phyloP scores from a whole-genome alignment of 2,888 invertebrate species.

The Petrophora chlorosata region DNA sequence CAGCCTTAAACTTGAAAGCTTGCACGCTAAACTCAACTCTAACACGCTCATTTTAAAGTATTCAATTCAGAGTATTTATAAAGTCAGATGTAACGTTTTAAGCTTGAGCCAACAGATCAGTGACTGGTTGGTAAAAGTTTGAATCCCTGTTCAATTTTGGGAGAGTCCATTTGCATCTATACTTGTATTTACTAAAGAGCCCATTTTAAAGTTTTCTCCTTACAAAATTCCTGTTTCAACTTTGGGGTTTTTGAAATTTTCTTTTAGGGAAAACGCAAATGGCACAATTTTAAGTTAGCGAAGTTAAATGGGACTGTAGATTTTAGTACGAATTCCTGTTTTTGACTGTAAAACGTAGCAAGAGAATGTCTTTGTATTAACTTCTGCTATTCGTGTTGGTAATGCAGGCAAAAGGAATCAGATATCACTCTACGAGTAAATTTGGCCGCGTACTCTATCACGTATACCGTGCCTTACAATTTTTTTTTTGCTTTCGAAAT shows the following conservation, averaged over 20 bases:
- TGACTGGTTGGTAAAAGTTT: constrained; percentile 67
- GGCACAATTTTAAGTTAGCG: constrained; percentile 15
- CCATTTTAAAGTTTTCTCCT: constrained; percentile 43
- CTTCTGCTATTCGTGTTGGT: too few species aligned
- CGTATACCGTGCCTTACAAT: too few species aligned
- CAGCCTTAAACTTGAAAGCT: constrained; percentile 23
- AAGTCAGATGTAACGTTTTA: constrained; percentile 23
- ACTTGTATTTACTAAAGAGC: constrained; percentile 36
- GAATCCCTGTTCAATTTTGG: constrained; percentile 68
- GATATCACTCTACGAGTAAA: too few species aligned
- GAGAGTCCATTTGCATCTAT: constrained; percentile 71
- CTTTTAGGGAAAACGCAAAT: constrained; percentile 25
- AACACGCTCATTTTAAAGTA: constrained; percentile 20
- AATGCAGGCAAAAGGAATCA: too few species aligned
- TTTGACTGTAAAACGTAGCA: constrained; percentile 1
- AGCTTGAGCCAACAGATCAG: constrained; percentile 39
- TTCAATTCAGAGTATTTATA: constrained; percentile 6
- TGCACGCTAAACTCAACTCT: constrained; percentile 38
- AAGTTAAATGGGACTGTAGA: constrained; percentile 8
- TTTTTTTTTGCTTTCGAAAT: too few species aligned
- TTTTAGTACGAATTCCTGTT: constrained; percentile 12
- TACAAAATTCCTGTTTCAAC: constrained; percentile 40
- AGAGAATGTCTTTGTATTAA: neutral
- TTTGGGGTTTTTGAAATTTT: constrained; percentile 33
- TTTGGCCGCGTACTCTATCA: too few species aligned